Evolutionary conservation across 2,888 invertebrate species (phyloP).

Genomic region (Epinotia nisella): DNA sequence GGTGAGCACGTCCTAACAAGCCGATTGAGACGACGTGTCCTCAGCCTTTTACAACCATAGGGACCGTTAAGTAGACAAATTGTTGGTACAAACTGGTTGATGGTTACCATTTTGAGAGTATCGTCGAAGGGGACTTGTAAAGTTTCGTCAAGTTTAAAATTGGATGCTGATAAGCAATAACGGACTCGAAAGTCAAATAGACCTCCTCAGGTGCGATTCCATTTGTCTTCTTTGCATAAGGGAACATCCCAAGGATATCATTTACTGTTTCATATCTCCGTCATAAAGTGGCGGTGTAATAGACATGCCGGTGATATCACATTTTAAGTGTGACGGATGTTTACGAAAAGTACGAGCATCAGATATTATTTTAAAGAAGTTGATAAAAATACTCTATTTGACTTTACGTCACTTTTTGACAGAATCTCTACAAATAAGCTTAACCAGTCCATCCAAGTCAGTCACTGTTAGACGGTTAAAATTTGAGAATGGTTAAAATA

Average conservation of each 20-base stretch:
- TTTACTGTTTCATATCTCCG: no score
- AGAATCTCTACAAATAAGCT: slow-evolving; percentile 24
- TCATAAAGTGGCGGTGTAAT: no score
- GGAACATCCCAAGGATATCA: no score
- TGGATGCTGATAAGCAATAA: no score
- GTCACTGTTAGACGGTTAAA: neutral
- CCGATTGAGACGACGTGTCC: slow-evolving; percentile 21
- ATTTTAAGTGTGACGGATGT: no score
- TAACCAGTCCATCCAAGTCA: slow-evolving; percentile 30
- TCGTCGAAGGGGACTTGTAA: neutral
- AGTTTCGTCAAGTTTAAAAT: no score
- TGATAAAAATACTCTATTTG: neutral
- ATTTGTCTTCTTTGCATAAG: no score
- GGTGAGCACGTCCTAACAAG: slow-evolving; percentile 35
- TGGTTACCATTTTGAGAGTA: neutral
- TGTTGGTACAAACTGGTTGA: neutral
- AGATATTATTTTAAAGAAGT: neutral
- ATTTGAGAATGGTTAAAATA: neutral
- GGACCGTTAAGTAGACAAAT: slow-evolving; percentile 8
- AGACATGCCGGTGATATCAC: no score
- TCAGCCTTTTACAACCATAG: slow-evolving; percentile 9
- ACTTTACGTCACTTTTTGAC: slow-evolving; percentile 21
- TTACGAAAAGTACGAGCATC: no score
- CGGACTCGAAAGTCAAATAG: no score
- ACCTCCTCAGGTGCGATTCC: no score